Base-by-base conservation (phyloP, 2,113 vertebrate species). In the Thinocorus orbignyianus region DNA sequence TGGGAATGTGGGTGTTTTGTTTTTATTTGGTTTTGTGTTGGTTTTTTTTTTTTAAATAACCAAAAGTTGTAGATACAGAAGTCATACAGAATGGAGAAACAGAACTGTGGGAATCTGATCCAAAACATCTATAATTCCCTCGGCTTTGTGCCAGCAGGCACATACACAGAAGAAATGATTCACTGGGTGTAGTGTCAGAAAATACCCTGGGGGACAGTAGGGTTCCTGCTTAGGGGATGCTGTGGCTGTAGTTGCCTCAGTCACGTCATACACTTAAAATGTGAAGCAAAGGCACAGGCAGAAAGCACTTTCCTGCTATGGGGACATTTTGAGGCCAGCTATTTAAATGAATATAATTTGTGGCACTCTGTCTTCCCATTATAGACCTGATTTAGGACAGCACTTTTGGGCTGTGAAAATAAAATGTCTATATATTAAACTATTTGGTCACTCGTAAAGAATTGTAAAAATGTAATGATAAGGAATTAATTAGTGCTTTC, bases 41-140 rank as follows among this genome's bases (percentile, higher is more conserved):
- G 26, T 39, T 42, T 51, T 68, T 49, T 33, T 70, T 33, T 74
- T 82, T 54, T 6, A 3, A 79, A 80, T 37, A 17, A n/a, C 31
- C 30, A 41, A 86, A 95, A 86, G 30, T 37, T 83, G 10, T 58
- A 74, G 30, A 51, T 46, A 3, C 12, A 58, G 11, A 92, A 90
- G 37, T 77, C 35, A 8, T 77, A 41, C 17, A 24, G 25, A 91
- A 49, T 42, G 35, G 49, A 83, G 64, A 70, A 77, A 18, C 54
- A 64, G n/a, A 81, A 61, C 77, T 95, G 86, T 95, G 95, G 91
- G 94, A 97, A 96, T 88, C 60, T 91, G 80, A 30, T 46, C 48
- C 13, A 3, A 93, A 93, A 58, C 60, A 51, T 96, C 64, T 81
- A 16, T 88, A 92, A 60, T 30, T 92, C 35, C 25, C 77, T 84